Base-by-base conservation (phyloP, 2,113 vertebrate species). In the Geococcyx californianus region DNA sequence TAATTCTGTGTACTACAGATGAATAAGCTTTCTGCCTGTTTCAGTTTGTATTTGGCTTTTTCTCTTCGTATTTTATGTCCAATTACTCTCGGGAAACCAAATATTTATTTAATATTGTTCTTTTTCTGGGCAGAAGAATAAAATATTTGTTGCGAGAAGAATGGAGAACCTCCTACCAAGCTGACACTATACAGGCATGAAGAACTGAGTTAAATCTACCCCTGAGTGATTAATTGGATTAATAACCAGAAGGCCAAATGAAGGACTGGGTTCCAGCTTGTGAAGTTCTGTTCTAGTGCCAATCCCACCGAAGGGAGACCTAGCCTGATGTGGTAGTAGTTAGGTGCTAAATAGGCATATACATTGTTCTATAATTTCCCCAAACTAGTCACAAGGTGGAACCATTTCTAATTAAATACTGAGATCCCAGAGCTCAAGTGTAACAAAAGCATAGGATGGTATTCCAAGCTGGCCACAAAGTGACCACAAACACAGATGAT, bases 201-300 rank as follows among this genome's bases (percentile, higher is more conserved):
- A 69, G 42, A 90, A 78, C 34, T 63, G 72, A 90, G 73, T 86
- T 96, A 94, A 90, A 89, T 78, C 88, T 83, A 95, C 70, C 40
- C 58, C 56, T 36, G 82, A 91, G 84, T 94, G 82, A 93, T 95
- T 97, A 94, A 93, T 90, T 92, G 59, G 87, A 92, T 93, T 95
- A 95, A 93, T 90, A 94, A 93, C 90, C 52, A 76, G 68, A 88
- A 94, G 85, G 82, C 89, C 82, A 94, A 84, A 95, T 74, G 74
- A 77, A 95, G 68, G 75, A 83, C 79, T 74, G 64, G 4, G 49
- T 93, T 90, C 79, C 47, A 92, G 72, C 31, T 96, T 91, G n/a
- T 59, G 51, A 24, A 69, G 55, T 59, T 91, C 59, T 87, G 51
- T 51, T 67, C 36, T 66, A 66, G 25, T 87, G 85, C 79, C 72